phyloP scores from a whole-genome alignment of 1,140 invertebrate genomes.

The Panonychus citri region DNA sequence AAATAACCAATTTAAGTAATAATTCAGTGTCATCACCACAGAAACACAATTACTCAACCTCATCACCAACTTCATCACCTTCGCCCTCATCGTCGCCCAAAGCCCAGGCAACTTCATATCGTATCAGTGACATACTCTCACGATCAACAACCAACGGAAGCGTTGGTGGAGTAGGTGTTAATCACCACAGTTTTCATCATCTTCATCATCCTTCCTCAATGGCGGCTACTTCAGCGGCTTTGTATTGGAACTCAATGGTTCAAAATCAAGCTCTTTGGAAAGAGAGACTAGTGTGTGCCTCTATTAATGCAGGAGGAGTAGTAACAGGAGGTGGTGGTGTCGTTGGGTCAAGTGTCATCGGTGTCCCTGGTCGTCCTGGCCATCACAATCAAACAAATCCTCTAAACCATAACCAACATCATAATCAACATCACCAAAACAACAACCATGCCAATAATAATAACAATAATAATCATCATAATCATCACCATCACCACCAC shows the following conservation, averaged over 20 bases:
- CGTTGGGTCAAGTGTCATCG: background rate
- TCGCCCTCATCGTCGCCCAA: background rate
- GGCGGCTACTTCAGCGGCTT: constrained; percentile 11
- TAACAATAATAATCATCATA: too few relatives aligned
- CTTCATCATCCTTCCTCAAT: background rate
- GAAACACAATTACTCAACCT: background rate
- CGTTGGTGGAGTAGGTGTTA: too few relatives aligned
- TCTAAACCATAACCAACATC: too few relatives aligned
- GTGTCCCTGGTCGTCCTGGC: background rate
- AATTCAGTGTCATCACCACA: too few relatives aligned
- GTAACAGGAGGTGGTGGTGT: background rate
- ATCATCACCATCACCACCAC: too few relatives aligned
- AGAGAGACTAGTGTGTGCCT: constrained; percentile 12
- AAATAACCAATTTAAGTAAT: too few relatives aligned
- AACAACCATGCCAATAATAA: too few relatives aligned
- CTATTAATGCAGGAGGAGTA: too few relatives aligned
- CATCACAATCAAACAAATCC: too few relatives aligned
- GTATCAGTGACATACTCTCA: background rate
- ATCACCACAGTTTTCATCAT: background rate
- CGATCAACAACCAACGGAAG: background rate
- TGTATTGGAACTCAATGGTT: constrained; percentile 80
- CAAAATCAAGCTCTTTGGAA: constrained; percentile 28
- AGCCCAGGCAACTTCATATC: too few relatives aligned
- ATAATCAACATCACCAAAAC: too few relatives aligned
- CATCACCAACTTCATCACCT: background rate